A percentile compares a stretch with the other conserved stretches of the same genome.
Conservation (phyloP, 2,797 vertebrate genomes). For the Nannoperca obscura region DNA sequence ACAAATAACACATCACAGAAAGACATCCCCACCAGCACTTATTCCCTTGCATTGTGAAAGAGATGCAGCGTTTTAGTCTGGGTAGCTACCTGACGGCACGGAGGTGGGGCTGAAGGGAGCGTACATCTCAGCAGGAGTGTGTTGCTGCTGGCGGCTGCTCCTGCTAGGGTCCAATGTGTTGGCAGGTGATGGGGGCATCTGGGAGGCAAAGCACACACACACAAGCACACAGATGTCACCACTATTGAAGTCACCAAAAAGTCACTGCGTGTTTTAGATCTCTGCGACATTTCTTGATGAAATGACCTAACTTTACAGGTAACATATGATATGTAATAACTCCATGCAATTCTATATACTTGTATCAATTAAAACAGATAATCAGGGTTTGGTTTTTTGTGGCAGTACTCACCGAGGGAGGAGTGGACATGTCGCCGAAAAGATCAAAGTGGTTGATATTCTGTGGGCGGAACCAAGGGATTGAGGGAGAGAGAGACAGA, state of each 20-base stretch:
- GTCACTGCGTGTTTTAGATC: conserved; percentile 38
- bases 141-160: conserved; percentile 87
- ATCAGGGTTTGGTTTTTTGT: not conserved
- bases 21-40: conserved; percentile 6
- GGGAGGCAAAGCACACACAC: conserved; percentile 46
- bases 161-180: conserved; percentile 96
- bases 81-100: conserved; percentile 93
- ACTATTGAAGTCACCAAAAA: conserved; percentile 69
- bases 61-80: conserved; percentile 1
- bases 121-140: conserved; percentile 91
- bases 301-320: conserved; percentile 10
- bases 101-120: conserved; percentile 95
- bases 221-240: conserved; percentile 50
- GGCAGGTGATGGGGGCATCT: conserved; percentile 99
- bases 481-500: conserved; percentile 28
- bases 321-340: not conserved
- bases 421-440: conserved; percentile 99
- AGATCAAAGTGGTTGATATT: conserved; percentile 99
- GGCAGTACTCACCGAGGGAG: conserved; percentile 93
- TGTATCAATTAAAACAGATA: conserved; percentile 7
- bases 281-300: conserved; percentile 6
- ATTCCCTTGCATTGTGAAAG: conserved; percentile 7
- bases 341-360: not conserved
- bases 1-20: conserved; percentile 41
- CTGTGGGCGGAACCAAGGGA: conserved; percentile 76